A percentile compares a stretch with the other conserved stretches of the same genome.
These are phyloP conservation scores for Eclectus roratus DNA, from an alignment of 2,113 vertebrate species.

Conservation along the genomic window DNA sequence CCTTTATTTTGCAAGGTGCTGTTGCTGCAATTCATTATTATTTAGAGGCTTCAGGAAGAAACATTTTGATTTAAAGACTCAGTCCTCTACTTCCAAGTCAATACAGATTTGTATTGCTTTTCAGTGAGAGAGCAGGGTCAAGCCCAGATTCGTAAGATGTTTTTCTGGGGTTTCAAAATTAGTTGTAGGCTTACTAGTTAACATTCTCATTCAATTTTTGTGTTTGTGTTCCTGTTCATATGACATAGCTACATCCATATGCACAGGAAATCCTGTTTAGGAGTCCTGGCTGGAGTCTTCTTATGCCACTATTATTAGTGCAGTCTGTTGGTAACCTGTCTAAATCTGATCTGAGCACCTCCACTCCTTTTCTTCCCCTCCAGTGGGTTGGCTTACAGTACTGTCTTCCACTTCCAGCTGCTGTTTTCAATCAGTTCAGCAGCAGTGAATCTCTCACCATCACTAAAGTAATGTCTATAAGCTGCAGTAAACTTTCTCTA, in stretches of 20 bases:
- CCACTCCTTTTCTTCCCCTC: constrained; percentile 43
- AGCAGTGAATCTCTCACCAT: constrained; percentile 34
- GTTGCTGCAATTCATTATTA: background rate
- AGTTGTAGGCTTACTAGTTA: background rate
- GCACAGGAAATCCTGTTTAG: constrained; percentile 19
- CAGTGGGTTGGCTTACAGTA: constrained; percentile 62
- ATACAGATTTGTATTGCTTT: background rate
- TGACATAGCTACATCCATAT: background rate
- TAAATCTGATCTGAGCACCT: constrained; percentile 79
- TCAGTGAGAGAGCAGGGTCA: background rate
- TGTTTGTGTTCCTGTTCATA: background rate
- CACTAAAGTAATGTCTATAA: constrained; percentile 27
- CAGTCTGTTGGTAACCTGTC: constrained; percentile 81
- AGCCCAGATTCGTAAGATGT: background rate
- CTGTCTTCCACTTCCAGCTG: constrained; percentile 73
- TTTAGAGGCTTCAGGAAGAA: background rate
- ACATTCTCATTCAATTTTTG: background rate
- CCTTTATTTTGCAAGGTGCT: background rate
- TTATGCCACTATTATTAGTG: constrained; percentile 79
- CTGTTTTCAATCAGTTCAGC: constrained; percentile 73
- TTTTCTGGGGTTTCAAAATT: constrained; percentile 6
- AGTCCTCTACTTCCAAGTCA: background rate
- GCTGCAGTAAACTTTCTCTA: constrained; percentile 40
- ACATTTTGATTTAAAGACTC: background rate
- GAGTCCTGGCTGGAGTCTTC: constrained; percentile 53